Base-by-base conservation (phyloP, 1,140 invertebrate species). In the Drosophila subobscura region DNA sequence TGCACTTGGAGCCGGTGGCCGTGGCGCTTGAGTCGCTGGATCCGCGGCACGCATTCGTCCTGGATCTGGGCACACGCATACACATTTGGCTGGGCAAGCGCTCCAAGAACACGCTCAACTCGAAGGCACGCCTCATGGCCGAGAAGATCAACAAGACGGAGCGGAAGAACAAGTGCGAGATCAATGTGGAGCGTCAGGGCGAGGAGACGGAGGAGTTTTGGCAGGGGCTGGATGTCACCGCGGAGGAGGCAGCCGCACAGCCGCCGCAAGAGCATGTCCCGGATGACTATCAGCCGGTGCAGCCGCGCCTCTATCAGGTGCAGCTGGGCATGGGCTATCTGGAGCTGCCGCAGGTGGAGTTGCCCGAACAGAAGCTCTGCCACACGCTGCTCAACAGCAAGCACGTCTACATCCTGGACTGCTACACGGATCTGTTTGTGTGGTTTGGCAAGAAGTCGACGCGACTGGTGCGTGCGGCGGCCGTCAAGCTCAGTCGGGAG, bases 111-210 rank as follows among this genome's bases (percentile, higher is more conserved):
- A 99, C 98, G 0, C 93, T 99, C 0, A 97, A 97, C 89, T 98
- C 98, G 0, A 99, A 99, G 92, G 95, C 97, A 0, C 94, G 98
- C 53, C 92, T 99, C 3, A 95, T 99, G 93, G 97, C 98, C 2
- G 99, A 99, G 91, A 99, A 99, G 92, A 98, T 99, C 40, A 99
- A 99, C 91, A 99, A 99, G 92, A 98, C 99, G 91, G 99, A 99
- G 92, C 93, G 98, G 16, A 99, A 99, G 91, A 98, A 98, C 81
- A 96, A 96, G 90, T 95, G 97, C 1, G 97, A 99, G 83, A 97
- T 99, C 47, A 92, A 97, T 40, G 95, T 96, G 0, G 95, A 98
- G 89, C 93, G 93, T 27, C 96, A 98, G 92, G 95, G 89, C 2
- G 93, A 95, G 45, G 98, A 99, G 91, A 94, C 95, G 1, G 91